Conservation (phyloP, 1,140 invertebrate species). For the Leptinotarsa texana region DNA sequence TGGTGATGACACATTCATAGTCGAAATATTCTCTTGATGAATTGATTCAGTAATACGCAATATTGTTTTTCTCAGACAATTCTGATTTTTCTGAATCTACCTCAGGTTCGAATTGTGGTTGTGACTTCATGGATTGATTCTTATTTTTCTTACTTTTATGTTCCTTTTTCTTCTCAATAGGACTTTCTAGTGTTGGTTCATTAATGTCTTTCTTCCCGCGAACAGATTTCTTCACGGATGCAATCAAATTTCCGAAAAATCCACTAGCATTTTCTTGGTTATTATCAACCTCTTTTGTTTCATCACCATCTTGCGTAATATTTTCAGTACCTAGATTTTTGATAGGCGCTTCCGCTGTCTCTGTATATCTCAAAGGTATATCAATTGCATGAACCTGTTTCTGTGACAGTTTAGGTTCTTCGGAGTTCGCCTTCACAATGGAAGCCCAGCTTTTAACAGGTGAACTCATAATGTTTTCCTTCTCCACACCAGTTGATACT, state of each 20-base stretch:
- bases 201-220: conserved; percentile 34
- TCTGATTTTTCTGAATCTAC: not conserved
- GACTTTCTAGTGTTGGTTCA: conserved; percentile 7
- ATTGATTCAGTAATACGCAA: not conserved
- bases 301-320: conserved; percentile 20
- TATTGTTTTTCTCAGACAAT: conserved; percentile 13
- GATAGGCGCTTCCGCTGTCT: conserved; percentile 6
- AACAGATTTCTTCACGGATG: conserved; percentile 45
- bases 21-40: not conserved
- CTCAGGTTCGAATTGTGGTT: not conserved
- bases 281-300: conserved; percentile 36
- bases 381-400: conserved; percentile 15
- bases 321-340: conserved; percentile 12
- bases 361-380: not conserved
- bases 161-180: conserved; percentile 27
- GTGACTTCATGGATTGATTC: not conserved
- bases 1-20: not conserved
- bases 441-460: conserved; percentile 39
- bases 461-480: conserved; percentile 19
- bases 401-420: conserved; percentile 3
- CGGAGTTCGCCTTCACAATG: conserved; percentile 27
- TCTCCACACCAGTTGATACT: conserved; percentile 21
- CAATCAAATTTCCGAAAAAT: conserved; percentile 31
- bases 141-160: conserved; percentile 17
- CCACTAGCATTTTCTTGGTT: conserved; percentile 39